These are phyloP conservation scores for Ctenochaetus hawaiiensis DNA, from an alignment of 2,797 vertebrate genomes.

Conservation along the genomic window DNA sequence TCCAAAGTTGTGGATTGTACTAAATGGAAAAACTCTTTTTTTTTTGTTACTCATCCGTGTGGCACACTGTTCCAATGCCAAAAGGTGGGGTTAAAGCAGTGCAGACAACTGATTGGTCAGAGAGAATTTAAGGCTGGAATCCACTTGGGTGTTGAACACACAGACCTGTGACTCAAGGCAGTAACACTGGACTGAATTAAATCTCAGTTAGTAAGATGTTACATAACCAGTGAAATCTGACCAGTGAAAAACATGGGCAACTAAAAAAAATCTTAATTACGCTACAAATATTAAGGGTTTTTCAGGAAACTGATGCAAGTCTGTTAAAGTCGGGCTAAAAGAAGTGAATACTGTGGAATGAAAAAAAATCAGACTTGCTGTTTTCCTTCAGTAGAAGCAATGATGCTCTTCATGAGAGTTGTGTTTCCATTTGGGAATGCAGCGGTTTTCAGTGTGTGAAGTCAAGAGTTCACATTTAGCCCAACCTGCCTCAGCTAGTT, in stretches of 20 bases:
- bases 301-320: neutral
- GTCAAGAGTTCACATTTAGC: conserved; percentile 54
- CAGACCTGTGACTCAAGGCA: neutral
- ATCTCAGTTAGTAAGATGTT: too few species aligned
- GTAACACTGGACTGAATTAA: neutral
- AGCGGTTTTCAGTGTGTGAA: conserved; percentile 43
- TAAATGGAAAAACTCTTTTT: too few species aligned
- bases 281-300: neutral
- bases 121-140: neutral
- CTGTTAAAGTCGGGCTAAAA: neutral
- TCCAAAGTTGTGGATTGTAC: too few species aligned
- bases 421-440: conserved; percentile 39
- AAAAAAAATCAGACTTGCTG: neutral
- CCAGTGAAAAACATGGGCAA: too few species aligned
- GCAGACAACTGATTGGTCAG: too few species aligned
- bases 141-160: neutral
- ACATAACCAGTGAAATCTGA: too few species aligned
- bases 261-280: neutral
- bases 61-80: too few species aligned
- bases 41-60: too few species aligned
- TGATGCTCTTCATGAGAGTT: conserved; percentile 9
- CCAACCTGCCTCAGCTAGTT: conserved; percentile 31
- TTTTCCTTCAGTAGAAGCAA: conserved; percentile 6
- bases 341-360: neutral
- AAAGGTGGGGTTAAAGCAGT: too few species aligned